Percentiles rank a stretch among this genome's conserved stretches.
These are phyloP conservation scores for Melanogrammus aeglefinus DNA, from an alignment of 2,797 vertebrate species.

Conservation along the genomic window DNA sequence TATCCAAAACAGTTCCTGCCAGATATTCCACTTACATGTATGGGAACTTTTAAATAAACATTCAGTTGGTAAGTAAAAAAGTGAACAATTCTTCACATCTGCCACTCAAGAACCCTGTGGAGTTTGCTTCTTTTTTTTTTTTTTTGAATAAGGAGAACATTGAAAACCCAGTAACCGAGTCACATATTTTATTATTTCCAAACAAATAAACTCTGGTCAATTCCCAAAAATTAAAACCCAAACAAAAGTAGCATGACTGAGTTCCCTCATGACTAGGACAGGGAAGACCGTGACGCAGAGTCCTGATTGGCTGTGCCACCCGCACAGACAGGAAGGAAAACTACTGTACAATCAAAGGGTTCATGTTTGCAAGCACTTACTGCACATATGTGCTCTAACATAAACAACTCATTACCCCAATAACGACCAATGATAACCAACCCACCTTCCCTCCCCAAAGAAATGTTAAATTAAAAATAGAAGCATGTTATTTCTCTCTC, in stretches of 20 bases:
- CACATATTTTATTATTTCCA: constrained; percentile 83
- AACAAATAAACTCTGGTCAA: constrained; percentile 84
- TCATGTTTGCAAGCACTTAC: constrained; percentile 79
- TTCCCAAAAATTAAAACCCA: constrained; percentile 74
- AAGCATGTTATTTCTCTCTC: constrained; percentile 63
- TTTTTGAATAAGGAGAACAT: constrained; percentile 66
- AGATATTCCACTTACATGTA: constrained; percentile 8
- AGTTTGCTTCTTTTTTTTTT: constrained; percentile 24
- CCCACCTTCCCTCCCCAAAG: constrained; percentile 36
- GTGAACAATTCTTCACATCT: neutral
- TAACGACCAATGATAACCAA: constrained; percentile 70
- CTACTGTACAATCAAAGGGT: constrained; percentile 82
- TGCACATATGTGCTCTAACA: constrained; percentile 76
- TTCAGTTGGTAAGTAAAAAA: neutral
- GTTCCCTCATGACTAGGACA: constrained; percentile 75
- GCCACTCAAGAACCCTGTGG: neutral
- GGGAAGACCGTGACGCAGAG: constrained; percentile 70
- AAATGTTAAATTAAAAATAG: constrained; percentile 46
- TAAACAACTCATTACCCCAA: constrained; percentile 70
- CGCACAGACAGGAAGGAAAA: constrained; percentile 73
- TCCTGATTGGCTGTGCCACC: constrained; percentile 73
- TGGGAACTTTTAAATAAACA: neutral
- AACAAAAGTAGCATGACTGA: constrained; percentile 71
- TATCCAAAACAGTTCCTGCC: constrained; percentile 13
- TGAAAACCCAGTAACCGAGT: constrained; percentile 74